Evolutionary conservation across 2,113 vertebrate species (phyloP).

Genomic region (Halichoeres trimaculatus): DNA sequence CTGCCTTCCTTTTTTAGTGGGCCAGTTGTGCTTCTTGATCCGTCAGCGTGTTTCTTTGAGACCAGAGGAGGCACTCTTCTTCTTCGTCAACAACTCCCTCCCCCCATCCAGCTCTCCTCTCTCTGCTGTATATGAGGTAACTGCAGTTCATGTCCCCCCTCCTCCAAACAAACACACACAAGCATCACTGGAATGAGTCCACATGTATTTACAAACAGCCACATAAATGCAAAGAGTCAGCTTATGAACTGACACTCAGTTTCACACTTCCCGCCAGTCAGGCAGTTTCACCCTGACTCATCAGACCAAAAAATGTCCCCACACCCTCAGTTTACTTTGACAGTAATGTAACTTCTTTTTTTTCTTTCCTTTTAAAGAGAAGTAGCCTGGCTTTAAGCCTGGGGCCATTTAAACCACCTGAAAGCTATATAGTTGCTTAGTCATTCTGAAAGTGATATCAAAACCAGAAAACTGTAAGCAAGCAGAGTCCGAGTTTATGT

Average conservation of each 20-base stretch:
- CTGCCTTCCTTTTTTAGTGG: slow-evolving; percentile 82
- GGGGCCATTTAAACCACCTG: too few species aligned
- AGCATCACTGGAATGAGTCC: too few species aligned
- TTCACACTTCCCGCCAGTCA: too few species aligned
- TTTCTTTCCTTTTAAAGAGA: too few species aligned
- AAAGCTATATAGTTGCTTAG: background rate
- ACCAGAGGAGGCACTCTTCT: slow-evolving; percentile 97
- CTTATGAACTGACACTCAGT: background rate
- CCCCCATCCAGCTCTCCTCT: slow-evolving; percentile 96
- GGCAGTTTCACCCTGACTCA: background rate
- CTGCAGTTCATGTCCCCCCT: background rate
- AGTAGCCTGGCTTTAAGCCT: background rate
- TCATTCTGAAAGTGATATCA: background rate
- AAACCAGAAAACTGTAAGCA: background rate
- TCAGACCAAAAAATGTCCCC: background rate
- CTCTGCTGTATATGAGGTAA: slow-evolving; percentile 96
- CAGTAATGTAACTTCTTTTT: slow-evolving; percentile 27
- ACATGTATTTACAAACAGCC: background rate
- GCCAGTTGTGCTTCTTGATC: slow-evolving; percentile 97
- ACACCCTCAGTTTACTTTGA: background rate
- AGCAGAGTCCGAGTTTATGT: too few species aligned
- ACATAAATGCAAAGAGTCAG: background rate
- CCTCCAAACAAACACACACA: too few species aligned
- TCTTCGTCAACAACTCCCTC: slow-evolving; percentile 98
- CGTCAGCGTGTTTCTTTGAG: slow-evolving; percentile 95